A percentile compares a stretch with the other conserved stretches of the same genome.
Conservation (phyloP, 35 echinoderm and acorn worm species). For the Lytechinus variegatus region DNA sequence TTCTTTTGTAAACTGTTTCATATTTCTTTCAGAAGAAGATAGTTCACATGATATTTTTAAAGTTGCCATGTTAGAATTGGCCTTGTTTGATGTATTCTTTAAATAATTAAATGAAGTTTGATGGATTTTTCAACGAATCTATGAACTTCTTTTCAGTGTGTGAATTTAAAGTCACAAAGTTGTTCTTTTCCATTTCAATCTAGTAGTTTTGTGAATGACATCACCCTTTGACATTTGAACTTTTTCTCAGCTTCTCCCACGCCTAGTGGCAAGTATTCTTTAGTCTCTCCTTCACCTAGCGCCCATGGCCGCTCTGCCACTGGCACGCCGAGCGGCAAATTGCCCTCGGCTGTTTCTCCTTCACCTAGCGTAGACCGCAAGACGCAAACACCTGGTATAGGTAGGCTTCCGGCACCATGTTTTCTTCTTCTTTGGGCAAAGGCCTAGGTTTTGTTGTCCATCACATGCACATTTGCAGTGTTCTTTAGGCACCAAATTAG, state of each 20-base stretch:
- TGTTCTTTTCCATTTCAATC: not conserved
- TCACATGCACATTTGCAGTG: not conserved
- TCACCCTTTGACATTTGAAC: not conserved
- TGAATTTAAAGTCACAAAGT: not conserved
- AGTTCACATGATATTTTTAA: no score
- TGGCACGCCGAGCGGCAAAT: not conserved
- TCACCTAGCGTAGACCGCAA: not conserved
- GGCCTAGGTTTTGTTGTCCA: not conserved
- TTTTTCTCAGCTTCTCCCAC: slow-evolving; percentile 42
- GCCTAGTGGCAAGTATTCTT: slow-evolving; percentile 8
- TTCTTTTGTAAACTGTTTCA: not conserved
- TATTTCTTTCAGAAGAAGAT: not conserved
- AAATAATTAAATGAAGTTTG: no score
- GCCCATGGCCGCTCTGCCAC: not conserved
- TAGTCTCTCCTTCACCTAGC: not conserved
- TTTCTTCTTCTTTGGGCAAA: not conserved
- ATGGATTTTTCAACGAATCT: not conserved
- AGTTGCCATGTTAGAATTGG: not conserved
- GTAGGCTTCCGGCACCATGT: slow-evolving; percentile 30
- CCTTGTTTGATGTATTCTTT: not conserved
- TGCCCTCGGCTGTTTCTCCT: not conserved
- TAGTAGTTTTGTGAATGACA: not conserved
- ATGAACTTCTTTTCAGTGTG: not conserved
- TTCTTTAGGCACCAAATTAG: not conserved
- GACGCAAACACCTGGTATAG: slow-evolving; percentile 34